Conservation (phyloP, 2,888 invertebrate species). For the Callyntrura sp. region DNA sequence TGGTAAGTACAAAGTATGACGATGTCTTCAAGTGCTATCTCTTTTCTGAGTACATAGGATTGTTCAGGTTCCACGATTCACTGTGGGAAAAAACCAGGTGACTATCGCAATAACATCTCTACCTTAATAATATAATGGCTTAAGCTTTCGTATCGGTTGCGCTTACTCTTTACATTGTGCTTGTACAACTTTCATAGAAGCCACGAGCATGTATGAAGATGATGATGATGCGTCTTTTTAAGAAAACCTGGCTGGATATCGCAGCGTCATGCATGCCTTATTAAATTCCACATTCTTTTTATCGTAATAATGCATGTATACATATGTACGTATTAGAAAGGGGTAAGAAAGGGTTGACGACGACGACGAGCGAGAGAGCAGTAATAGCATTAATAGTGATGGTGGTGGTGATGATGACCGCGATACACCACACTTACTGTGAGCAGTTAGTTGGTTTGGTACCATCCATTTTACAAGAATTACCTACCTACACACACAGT, state of each 20-base stretch:
- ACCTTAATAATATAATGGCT: neutral
- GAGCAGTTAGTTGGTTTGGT: neutral
- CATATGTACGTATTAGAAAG: neutral
- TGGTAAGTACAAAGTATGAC: no score
- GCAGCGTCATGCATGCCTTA: constrained; percentile 51
- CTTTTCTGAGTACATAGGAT: neutral
- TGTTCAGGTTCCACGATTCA: constrained; percentile 46
- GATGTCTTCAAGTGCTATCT: neutral
- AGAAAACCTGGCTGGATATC: constrained; percentile 36
- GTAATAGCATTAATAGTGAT: neutral
- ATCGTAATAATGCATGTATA: neutral
- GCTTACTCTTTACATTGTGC: neutral
- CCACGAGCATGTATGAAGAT: no score
- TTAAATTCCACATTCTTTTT: constrained; percentile 4
- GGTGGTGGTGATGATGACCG: no score
- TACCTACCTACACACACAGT: constrained; percentile 13
- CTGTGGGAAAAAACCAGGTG: constrained; percentile 67
- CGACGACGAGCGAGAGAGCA: neutral
- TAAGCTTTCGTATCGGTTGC: no score
- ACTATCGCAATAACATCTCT: constrained; percentile 6
- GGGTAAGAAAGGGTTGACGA: neutral
- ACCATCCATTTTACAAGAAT: neutral
- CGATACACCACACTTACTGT: constrained; percentile 6
- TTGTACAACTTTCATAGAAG: constrained; percentile 7
- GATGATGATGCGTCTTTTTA: constrained; percentile 40